Evolutionary conservation across 2,797 vertebrate genomes (phyloP).

Genomic region (Darevskia mixta): DNA sequence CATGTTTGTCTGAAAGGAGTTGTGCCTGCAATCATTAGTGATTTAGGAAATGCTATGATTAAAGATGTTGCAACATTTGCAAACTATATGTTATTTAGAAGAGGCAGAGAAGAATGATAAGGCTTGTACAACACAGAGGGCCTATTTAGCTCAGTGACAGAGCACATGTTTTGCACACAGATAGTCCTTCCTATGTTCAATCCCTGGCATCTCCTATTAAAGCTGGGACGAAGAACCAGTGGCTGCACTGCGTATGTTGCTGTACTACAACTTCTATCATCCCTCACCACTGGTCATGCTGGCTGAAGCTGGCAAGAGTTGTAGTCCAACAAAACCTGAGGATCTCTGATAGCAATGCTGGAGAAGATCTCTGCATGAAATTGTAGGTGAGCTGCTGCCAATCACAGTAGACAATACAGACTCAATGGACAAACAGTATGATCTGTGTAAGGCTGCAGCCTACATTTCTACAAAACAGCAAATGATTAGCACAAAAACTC

Average conservation of each 20-base stretch:
- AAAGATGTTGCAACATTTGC: not conserved
- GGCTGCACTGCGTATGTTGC: not conserved
- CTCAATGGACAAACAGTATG: not conserved
- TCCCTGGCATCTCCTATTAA: too few relatives aligned
- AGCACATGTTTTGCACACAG: not conserved
- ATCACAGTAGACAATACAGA: not conserved
- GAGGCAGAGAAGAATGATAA: not conserved
- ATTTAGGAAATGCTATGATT: not conserved
- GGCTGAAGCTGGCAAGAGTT: not conserved
- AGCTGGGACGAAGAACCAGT: not conserved
- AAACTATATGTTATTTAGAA: not conserved
- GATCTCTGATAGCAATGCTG: not conserved
- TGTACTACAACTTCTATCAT: not conserved
- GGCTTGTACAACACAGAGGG: not conserved
- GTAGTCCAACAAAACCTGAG: not conserved
- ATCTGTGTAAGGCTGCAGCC: not conserved
- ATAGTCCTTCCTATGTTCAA: too few relatives aligned
- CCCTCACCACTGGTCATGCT: not conserved
- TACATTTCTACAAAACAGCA: not conserved
- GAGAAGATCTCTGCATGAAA: not conserved
- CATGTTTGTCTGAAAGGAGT: not conserved
- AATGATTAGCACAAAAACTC: not conserved
- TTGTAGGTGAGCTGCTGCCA: not conserved
- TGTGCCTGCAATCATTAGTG: not conserved
- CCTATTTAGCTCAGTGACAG: not conserved